Evolutionary conservation across 2,797 vertebrate genomes (phyloP), one percentile per base, ranked within the genome.

Genomic region (Graptemys geographica): DNA sequence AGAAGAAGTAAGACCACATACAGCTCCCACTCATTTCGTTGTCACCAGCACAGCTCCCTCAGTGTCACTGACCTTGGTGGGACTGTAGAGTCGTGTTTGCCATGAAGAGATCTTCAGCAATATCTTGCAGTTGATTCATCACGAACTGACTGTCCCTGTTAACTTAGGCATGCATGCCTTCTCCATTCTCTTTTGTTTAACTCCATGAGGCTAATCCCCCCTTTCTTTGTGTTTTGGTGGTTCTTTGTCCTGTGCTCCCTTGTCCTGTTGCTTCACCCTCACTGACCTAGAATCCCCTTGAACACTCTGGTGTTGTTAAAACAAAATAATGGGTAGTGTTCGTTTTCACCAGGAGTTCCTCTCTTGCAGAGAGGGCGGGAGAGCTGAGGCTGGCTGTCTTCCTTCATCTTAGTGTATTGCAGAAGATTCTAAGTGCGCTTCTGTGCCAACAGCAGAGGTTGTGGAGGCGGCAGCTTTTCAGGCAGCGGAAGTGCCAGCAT

Each of bases 401-500:
- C 74, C 44, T 78, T 44, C 74, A 15, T 47, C 41, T 78, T 31
- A 31, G 44, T 16, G 83, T n/a, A 83, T 41, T 11, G 3, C 31
- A 76, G 74, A 78, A 37, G 83, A 84, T 81, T 86, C 91, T 90
- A 88, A 89, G 83, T 65, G 62, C 21, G 49, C 82, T 90, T 19
- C 0, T 5, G 12, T 95, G 94, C 94, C 94, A 95, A 96, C 95
- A 97, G 97, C 97, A 96, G 97, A 95, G 96, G 92, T 96, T 96
- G 90, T 94, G 97, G 97, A 97, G 97, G 97, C 87, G 96, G 98
- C 96, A 90, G 95, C 97, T 97, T 98, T 97, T 93, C 94, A 97
- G 97, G 96, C 97, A 97, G 95, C 76, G 76, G 97, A 97, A 97
- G 96, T 59, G 79, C 83, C 95, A 79, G 93, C 96, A 98, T 98